Percentiles rank a stretch among this genome's conserved stretches.
Conservation (phyloP, 1,140 invertebrate genomes). For the Bombus waltoni region DNA sequence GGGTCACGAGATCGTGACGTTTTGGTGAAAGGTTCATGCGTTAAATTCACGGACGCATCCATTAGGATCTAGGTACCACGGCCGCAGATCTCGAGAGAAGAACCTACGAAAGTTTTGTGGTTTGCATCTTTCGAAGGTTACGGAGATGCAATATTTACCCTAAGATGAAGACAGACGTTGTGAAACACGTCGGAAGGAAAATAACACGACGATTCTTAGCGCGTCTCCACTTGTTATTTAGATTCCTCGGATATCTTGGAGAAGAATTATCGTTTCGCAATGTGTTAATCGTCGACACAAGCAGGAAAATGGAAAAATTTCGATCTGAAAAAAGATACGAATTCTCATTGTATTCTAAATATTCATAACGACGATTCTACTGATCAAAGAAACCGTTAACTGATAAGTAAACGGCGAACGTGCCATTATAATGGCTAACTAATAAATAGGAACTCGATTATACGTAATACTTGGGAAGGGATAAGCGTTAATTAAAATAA, state of each 20-base stretch:
- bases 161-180: constrained; percentile 1
- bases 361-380: background rate
- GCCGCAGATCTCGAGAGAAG: background rate
- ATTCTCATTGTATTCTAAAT: background rate
- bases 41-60: constrained; percentile 9
- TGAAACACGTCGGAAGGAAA: constrained; percentile 20
- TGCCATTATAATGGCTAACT: constrained; percentile 27
- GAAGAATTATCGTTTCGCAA: background rate
- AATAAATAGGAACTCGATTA: constrained; percentile 34
- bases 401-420: background rate
- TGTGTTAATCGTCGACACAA: too few relatives aligned
- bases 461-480: background rate
- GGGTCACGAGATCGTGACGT: background rate
- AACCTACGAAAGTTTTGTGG: background rate
- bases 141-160: constrained; percentile 16
- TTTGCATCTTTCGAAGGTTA: constrained; percentile 24
- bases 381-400: background rate
- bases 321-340: background rate
- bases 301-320: background rate
- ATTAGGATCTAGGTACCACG: background rate
- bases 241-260: background rate
- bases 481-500: constrained; percentile 7
- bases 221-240: background rate
- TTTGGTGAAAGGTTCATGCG: background rate
- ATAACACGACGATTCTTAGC: constrained; percentile 16